Conservation (phyloP, 2,797 vertebrate species). For the Phataginus tricuspis region DNA sequence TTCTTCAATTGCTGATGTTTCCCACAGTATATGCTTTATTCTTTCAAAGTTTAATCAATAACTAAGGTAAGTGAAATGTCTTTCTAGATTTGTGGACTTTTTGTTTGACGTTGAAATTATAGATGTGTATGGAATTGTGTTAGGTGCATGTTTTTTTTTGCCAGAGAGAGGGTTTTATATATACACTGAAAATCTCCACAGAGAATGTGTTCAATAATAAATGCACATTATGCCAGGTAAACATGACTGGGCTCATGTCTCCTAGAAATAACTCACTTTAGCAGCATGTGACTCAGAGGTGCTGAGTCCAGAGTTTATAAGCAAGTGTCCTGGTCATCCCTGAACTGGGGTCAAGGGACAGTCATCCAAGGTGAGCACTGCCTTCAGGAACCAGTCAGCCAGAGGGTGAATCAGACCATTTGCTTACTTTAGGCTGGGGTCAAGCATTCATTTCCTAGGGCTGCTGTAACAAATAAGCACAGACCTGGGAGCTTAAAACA, state of each 20-base stretch:
- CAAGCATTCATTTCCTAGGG: neutral
- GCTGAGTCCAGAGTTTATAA: neutral
- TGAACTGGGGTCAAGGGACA: neutral
- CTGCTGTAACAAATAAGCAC: neutral
- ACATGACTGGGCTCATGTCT: neutral
- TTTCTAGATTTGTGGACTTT: slow-evolving; percentile 12
- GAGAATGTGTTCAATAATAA: neutral
- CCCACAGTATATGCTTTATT: slow-evolving; percentile 59
- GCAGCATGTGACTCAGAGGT: neutral
- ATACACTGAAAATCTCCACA: neutral
- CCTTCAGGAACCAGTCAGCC: neutral
- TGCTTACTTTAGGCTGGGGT: neutral
- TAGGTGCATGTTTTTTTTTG: neutral
- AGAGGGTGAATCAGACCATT: neutral
- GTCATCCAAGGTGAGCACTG: neutral
- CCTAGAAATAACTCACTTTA: neutral
- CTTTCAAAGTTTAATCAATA: slow-evolving; percentile 72
- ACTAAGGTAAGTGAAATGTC: slow-evolving; percentile 58
- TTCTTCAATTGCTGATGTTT: slow-evolving; percentile 69
- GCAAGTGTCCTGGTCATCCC: neutral
- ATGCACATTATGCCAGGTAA: neutral
- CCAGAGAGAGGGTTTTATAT: slow-evolving; percentile 18
- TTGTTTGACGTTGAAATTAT: neutral
- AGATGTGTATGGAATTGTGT: neutral
- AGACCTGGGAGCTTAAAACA: neutral